Evolutionary conservation across 1,140 invertebrate species (phyloP), one percentile per base, ranked within the genome.

Genomic region (Acyrthosiphon pisum): DNA sequence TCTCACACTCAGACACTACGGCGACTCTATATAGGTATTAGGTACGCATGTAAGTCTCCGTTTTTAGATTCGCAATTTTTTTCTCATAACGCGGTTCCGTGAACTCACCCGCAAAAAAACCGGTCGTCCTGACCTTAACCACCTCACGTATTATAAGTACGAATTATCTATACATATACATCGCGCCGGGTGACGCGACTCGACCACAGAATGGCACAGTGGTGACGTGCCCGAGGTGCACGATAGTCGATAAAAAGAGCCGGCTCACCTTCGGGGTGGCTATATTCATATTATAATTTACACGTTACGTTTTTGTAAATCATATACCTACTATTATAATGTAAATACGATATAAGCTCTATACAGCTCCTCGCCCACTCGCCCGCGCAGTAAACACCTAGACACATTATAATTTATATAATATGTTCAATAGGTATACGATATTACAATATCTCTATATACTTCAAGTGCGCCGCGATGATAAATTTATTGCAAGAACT

Each of bases 31-130:
- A 3, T 22, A 50, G 46, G 53, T 14, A 86, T 30, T 9, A n/a
- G 41, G 41, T n/a, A 50, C n/a, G 6, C 6, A 41, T 41, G 23
- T 7, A 26, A 41, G 37, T 53, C 48, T 89, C 48, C n/a, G 87
- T 89, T 53, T 53, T 89, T 53, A 35, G 46, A 53, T 53, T 53
- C 18, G 48, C 48, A 35, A 53, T 35, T 50, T 53, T 89, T 50
- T 53, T 53, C n/a, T n/a, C 26, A n/a, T 41, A n/a, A 18, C 37
- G 84, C 48, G n/a, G 48, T 89, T 89, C 87, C 87, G 87, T 53
- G 30, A 89, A 89, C 87, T 89, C 48, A 35, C 35, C 46, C 48
- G 87, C 87, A 35, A 53, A 89, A 87, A 53, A 89, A 89, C 87
- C 87, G 48, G 87, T 89, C 87, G 48, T 50, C 3, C 35, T 35